These are phyloP conservation scores for Paralichthys olivaceus DNA, from an alignment of 2,113 vertebrate species.

Conservation along the genomic window DNA sequence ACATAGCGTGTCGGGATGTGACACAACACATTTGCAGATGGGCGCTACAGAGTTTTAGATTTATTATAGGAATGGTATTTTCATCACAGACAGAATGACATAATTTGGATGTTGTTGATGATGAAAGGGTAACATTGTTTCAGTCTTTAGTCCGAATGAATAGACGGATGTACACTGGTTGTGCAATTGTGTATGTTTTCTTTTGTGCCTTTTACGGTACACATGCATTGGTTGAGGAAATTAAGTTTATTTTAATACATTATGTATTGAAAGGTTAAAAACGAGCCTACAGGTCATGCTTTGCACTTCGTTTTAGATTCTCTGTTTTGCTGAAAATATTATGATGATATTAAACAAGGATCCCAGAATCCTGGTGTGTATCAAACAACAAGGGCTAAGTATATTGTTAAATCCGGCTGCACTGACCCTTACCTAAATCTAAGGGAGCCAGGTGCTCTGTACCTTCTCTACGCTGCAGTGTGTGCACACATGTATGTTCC, in stretches of 20 bases:
- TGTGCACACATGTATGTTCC: slow-evolving; percentile 5
- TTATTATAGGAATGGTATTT: background rate
- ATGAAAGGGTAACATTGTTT: background rate
- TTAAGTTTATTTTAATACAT: too few species aligned
- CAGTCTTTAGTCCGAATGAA: background rate
- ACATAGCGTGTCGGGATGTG: background rate
- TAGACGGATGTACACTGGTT: background rate
- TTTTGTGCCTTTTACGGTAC: too few species aligned
- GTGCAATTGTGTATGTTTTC: too few species aligned
- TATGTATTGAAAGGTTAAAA: too few species aligned
- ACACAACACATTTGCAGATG: background rate
- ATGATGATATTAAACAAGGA: background rate
- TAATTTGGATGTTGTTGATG: background rate
- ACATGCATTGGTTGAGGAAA: too few species aligned
- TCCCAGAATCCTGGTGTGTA: background rate
- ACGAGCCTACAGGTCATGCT: too few species aligned
- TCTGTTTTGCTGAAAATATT: background rate
- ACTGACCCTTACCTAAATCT: background rate
- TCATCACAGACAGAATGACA: background rate
- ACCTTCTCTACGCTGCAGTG: background rate
- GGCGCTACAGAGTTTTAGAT: background rate
- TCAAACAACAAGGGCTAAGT: background rate
- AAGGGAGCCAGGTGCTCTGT: slow-evolving; percentile 6
- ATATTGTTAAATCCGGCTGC: background rate
- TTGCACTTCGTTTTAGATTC: too few species aligned